phyloP scores from a whole-genome alignment of 2,113 vertebrate genomes.

The Helogale parvula region DNA sequence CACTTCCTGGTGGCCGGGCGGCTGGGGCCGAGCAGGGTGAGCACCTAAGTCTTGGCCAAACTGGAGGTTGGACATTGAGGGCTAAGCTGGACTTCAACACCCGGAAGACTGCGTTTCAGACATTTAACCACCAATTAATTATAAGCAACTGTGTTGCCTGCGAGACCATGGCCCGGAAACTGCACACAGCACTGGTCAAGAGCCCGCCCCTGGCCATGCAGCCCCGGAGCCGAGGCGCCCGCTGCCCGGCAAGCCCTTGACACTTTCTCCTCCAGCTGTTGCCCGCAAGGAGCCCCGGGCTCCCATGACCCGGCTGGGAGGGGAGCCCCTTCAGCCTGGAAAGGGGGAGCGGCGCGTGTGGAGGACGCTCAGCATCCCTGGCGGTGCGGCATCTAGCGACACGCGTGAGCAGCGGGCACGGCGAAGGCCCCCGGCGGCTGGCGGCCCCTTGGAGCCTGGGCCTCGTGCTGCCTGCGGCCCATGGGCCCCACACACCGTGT shows the following conservation, averaged over 20 bases:
- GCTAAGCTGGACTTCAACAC: background rate
- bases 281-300: background rate
- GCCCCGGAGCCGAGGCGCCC: background rate
- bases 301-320: background rate
- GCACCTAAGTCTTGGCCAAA: background rate
- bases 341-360: background rate
- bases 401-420: accelerated
- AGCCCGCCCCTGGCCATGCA: accelerated
- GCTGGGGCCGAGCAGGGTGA: background rate
- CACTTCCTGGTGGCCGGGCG: background rate
- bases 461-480: no score
- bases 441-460: background rate
- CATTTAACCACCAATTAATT: background rate
- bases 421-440: no score
- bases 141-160: background rate
- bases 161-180: background rate
- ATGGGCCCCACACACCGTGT: background rate
- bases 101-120: background rate
- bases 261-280: background rate
- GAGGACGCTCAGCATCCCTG: accelerated
- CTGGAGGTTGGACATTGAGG: background rate
- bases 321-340: background rate
- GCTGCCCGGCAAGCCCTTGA: accelerated
- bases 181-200: background rate
- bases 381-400: background rate